Evolutionary conservation across 2,888 invertebrate genomes (phyloP).

Genomic region (Pristionchus mayeri): DNA sequence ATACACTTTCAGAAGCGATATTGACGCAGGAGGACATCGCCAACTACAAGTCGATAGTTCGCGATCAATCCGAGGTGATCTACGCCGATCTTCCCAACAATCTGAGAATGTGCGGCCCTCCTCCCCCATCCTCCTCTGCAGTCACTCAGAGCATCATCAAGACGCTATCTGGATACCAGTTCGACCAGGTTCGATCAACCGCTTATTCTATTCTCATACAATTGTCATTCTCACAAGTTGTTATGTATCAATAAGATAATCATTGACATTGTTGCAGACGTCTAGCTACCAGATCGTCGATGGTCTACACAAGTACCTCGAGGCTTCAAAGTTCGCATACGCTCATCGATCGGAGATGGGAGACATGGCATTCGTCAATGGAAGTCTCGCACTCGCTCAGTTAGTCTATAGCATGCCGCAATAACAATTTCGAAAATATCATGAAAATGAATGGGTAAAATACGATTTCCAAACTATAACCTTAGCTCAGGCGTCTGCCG

Average conservation of each 20-base stretch:
- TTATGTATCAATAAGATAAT: too few species aligned
- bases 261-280: slow-evolving; percentile 17
- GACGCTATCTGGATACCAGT: slow-evolving; percentile 77
- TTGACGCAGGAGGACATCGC: slow-evolving; percentile 51
- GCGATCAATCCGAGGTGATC: slow-evolving; percentile 70
- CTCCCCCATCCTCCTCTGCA: slow-evolving; percentile 89
- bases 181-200: slow-evolving; percentile 50
- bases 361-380: slow-evolving; percentile 83
- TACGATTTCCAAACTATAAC: too few species aligned
- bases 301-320: slow-evolving; percentile 88
- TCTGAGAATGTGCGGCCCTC: slow-evolving; percentile 85
- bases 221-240: too few species aligned
- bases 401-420: too few species aligned
- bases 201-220: background rate
- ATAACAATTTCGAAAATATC: too few species aligned
- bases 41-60: slow-evolving; percentile 50
- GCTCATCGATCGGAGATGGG: slow-evolving; percentile 88
- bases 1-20: slow-evolving; percentile 49
- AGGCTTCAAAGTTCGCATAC: slow-evolving; percentile 91
- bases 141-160: slow-evolving; percentile 87
- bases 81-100: slow-evolving; percentile 76
- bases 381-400: slow-evolving; percentile 79
- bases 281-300: slow-evolving; percentile 51
- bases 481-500: too few species aligned
- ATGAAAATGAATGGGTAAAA: too few species aligned